Base-by-base conservation (phyloP, 2,113 vertebrate species). In the Leptocoma aspasia region DNA sequence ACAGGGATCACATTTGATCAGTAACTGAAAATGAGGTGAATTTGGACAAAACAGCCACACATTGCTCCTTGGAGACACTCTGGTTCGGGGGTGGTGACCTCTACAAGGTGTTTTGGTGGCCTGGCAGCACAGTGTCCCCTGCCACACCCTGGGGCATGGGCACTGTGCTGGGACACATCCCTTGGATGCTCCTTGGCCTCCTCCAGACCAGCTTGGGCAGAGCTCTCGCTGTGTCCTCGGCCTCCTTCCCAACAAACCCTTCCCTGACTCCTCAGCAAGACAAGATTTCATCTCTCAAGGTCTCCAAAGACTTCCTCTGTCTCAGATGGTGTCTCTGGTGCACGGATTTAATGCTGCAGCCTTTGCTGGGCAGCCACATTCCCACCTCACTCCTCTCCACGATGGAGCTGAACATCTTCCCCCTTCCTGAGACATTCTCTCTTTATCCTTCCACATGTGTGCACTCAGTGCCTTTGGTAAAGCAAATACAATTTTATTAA, bases 401-500 rank as follows among this genome's bases (percentile, higher is more conserved):
- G 30, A 16, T 5, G n/a, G 33, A 68, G 39, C 30, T 31, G 28
- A 52, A 26, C 50, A 19, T 71, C 72, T 57, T 75, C 47, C 22
- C 45, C 65, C 39, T 89, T 49, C 84, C 61, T 30, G 69, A 69
- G 27, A n/a, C 7, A 16, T 50, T 78, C 42, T 15, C 18, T 20
- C 13, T 41, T 19, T 37, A 42, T 78, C 54, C 89, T 39, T 52
- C 57, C 92, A 59, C 90, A 89, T 33, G 30, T 71, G 83, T 78
- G 86, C 83, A 11, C 82, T 71, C 45, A 45, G 24, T 39, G 75
- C 82, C 68, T 92, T 93, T 84, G 85, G 83, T 68, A 95, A 86
- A 90, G 77, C 63, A 94, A 96, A 95, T 83, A 78, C 11, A 28
- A 12, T 56, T 91, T 96, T 96, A 97, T 96, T 95, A 95, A 93